A percentile compares a stretch with the other conserved stretches of the same genome.
Evolutionary conservation across 2,797 vertebrate species (phyloP).

Genomic region (Danio choprae): DNA sequence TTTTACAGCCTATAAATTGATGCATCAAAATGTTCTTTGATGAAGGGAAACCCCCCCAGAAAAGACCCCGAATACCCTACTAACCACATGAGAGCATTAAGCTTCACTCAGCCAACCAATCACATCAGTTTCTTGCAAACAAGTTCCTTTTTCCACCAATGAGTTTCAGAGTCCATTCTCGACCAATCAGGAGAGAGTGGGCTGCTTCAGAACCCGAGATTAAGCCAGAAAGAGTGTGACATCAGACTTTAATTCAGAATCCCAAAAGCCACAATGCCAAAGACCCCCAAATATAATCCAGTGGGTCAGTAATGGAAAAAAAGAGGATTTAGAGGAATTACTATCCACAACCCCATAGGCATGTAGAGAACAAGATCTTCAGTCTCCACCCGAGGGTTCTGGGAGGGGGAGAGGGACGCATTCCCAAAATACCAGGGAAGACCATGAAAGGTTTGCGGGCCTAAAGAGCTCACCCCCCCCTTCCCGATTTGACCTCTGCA

Average conservation of each 20-base stretch:
- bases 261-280: slow-evolving; percentile 24
- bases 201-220: slow-evolving; percentile 46
- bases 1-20: not conserved
- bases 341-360: slow-evolving; percentile 51
- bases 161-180: not conserved
- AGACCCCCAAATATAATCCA: slow-evolving; percentile 46
- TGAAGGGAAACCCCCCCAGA: slow-evolving; percentile 1
- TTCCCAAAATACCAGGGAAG: slow-evolving; percentile 77
- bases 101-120: not conserved
- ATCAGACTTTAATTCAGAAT: slow-evolving; percentile 46
- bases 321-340: slow-evolving; percentile 58
- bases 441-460: slow-evolving; percentile 69
- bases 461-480: slow-evolving; percentile 38
- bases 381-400: slow-evolving; percentile 49
- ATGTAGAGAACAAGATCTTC: slow-evolving; percentile 43
- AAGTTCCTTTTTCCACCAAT: not conserved
- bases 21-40: not conserved
- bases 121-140: not conserved
- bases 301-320: slow-evolving; percentile 31
- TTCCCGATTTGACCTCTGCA: slow-evolving; percentile 18
- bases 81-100: slow-evolving; percentile 11
- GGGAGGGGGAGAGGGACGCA: slow-evolving; percentile 63
- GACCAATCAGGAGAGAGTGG: slow-evolving; percentile 51
- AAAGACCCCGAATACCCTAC: not conserved
- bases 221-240: slow-evolving; percentile 46